phyloP scores from a whole-genome alignment of 2,113 vertebrate genomes.

The Calyptommatus sinebrachiatus region DNA sequence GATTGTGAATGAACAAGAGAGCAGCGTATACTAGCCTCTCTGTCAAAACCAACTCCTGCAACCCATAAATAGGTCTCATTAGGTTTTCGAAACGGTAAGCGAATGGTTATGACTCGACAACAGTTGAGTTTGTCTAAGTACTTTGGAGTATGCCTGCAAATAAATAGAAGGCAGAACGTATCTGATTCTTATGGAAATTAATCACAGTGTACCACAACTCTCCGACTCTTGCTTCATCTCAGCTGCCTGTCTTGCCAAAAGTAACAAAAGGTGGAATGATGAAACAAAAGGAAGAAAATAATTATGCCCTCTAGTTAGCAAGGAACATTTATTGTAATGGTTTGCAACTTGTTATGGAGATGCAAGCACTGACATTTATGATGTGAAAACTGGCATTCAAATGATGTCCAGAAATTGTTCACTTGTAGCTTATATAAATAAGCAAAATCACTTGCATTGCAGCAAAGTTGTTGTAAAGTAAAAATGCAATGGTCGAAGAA shows the following conservation, averaged over 20 bases:
- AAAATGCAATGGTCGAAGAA: conserved; percentile 29
- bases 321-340: conserved; percentile 52
- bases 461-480: conserved; percentile 30
- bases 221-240: conserved; percentile 63
- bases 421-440: not conserved
- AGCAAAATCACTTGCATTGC: conserved; percentile 22
- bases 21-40: conserved; percentile 97
- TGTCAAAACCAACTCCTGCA: conserved; percentile 96
- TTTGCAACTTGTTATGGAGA: conserved; percentile 55
- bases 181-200: conserved; percentile 61
- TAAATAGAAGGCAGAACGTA: conserved; percentile 70
- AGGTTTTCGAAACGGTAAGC: conserved; percentile 74
- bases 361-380: conserved; percentile 47
- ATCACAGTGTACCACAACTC: conserved; percentile 65
- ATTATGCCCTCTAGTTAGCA: conserved; percentile 51
- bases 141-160: conserved; percentile 69
- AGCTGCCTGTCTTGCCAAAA: conserved; percentile 66
- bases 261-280: conserved; percentile 52
- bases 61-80: conserved; percentile 78
- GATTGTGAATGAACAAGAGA: conserved; percentile 98
- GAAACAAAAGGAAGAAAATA: conserved; percentile 48
- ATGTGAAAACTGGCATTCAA: conserved; percentile 37
- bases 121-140: conserved; percentile 65
- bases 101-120: conserved; percentile 71
- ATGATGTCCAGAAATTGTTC: conserved; percentile 50